A percentile compares a stretch with the other conserved stretches of the same genome.
These are phyloP conservation scores for Sogatella furcifera DNA, from an alignment of 1,140 invertebrate genomes.

Conservation along the genomic window DNA sequence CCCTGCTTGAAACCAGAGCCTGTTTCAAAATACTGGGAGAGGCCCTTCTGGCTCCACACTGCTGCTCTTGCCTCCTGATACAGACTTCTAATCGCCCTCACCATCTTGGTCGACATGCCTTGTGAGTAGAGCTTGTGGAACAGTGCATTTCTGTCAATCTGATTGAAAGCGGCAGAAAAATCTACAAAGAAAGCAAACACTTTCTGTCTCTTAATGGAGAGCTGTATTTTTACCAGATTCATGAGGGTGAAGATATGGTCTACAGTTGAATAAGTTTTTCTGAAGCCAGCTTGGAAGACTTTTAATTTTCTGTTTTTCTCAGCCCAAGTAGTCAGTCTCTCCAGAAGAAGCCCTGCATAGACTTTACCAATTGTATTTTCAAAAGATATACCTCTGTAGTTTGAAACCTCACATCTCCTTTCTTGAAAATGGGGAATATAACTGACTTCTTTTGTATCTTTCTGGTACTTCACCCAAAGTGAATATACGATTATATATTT, in stretches of 20 bases:
- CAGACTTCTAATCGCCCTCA: too few species aligned
- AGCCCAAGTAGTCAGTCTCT: constrained; percentile 19
- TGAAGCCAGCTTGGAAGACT: constrained; percentile 24
- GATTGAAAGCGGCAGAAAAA: constrained; percentile 2
- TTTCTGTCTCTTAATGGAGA: background rate
- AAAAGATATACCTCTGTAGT: constrained; percentile 24
- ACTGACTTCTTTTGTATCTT: background rate
- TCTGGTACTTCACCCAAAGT: background rate
- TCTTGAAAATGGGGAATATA: constrained; percentile 15
- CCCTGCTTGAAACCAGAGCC: constrained; percentile 20
- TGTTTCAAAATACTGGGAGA: constrained; percentile 5
- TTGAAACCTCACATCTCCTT: constrained; percentile 20
- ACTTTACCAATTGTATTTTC: constrained; percentile 22
- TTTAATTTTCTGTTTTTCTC: constrained; percentile 18
- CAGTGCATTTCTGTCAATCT: background rate
- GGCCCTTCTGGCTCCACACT: background rate
- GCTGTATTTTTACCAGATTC: constrained; percentile 1
- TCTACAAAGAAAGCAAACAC: constrained; percentile 6
- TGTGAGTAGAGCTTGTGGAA: too few species aligned
- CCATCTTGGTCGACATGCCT: too few species aligned
- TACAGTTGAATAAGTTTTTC: constrained; percentile 16
- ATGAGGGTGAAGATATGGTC: constrained; percentile 19
- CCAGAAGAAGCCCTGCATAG: constrained; percentile 19
- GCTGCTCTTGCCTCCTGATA: background rate
- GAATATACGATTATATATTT: background rate